Evolutionary conservation across 35 echinoderm and acorn worm species (phyloP).

Genomic region (Apostichopus californicus): DNA sequence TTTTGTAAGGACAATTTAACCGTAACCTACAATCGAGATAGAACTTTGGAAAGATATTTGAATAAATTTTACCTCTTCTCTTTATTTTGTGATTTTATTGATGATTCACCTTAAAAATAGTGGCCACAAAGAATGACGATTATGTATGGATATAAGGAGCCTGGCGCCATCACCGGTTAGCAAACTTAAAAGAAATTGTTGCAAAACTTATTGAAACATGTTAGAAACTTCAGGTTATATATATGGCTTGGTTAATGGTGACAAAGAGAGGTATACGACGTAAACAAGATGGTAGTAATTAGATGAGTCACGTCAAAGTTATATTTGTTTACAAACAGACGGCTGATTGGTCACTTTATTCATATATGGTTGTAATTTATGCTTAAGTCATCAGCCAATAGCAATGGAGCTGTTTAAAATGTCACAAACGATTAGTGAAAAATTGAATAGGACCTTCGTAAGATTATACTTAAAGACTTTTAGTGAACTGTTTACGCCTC

Average conservation of each 20-base stretch:
- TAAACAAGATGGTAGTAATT: no score
- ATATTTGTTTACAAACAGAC: background rate
- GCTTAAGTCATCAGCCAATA: no score
- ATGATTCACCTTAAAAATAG: background rate
- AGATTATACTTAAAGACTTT: no score
- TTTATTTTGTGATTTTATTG: constrained; percentile 3
- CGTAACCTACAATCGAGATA: background rate
- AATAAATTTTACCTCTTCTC: background rate
- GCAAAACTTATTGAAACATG: background rate
- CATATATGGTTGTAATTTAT: no score
- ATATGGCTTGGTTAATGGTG: no score
- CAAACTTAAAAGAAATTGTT: background rate
- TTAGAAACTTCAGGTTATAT: no score
- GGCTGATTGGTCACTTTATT: background rate
- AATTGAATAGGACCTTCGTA: no score
- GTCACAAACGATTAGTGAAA: no score
- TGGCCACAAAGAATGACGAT: background rate
- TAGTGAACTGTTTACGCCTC: no score
- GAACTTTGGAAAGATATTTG: background rate
- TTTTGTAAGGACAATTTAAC: background rate
- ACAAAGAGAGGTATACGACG: no score
- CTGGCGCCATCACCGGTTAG: background rate
- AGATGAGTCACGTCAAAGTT: no score
- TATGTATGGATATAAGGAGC: background rate
- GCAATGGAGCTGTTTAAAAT: no score